These are phyloP conservation scores for Atractosteus spatula DNA, from an alignment of 2,113 vertebrate species.

Conservation along the genomic window DNA sequence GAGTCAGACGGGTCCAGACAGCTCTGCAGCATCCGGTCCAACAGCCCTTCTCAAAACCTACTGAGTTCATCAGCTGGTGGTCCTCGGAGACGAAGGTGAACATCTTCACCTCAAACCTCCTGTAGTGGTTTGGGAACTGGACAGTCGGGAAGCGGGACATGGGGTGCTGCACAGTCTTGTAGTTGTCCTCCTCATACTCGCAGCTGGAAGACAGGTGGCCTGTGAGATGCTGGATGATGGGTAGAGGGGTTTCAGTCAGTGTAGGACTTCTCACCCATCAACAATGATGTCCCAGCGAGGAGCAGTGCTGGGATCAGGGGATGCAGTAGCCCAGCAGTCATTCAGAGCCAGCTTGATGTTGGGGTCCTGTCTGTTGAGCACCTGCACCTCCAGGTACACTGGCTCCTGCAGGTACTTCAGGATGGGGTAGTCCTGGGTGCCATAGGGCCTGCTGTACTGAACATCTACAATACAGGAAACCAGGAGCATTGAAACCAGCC, in stretches of 20 bases:
- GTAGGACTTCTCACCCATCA: slow-evolving; percentile 58
- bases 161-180: slow-evolving; percentile 60
- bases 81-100: slow-evolving; percentile 59
- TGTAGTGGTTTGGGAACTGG: slow-evolving; percentile 52
- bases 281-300: slow-evolving; percentile 66
- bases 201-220: slow-evolving; percentile 45
- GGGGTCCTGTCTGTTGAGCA: slow-evolving; percentile 65
- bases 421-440: slow-evolving; percentile 53
- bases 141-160: slow-evolving; percentile 26
- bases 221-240: neutral
- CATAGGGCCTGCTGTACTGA: slow-evolving; percentile 42
- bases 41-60: slow-evolving; percentile 25
- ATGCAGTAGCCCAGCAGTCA: slow-evolving; percentile 67
- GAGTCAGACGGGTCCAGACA: fast-evolving
- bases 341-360: slow-evolving; percentile 60
- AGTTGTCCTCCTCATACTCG: slow-evolving; percentile 56
- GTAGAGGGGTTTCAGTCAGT: neutral
- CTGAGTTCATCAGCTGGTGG: slow-evolving; percentile 42
- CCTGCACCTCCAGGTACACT: slow-evolving; percentile 61
- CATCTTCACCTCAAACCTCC: slow-evolving; percentile 69
- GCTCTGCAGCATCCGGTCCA: neutral
- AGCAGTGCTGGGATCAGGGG: slow-evolving; percentile 27
- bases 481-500: no score
- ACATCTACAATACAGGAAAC: slow-evolving; percentile 43
- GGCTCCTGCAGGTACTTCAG: slow-evolving; percentile 61